phyloP scores from a whole-genome alignment of 1,140 invertebrate species.

The Monochamus saltuarius region DNA sequence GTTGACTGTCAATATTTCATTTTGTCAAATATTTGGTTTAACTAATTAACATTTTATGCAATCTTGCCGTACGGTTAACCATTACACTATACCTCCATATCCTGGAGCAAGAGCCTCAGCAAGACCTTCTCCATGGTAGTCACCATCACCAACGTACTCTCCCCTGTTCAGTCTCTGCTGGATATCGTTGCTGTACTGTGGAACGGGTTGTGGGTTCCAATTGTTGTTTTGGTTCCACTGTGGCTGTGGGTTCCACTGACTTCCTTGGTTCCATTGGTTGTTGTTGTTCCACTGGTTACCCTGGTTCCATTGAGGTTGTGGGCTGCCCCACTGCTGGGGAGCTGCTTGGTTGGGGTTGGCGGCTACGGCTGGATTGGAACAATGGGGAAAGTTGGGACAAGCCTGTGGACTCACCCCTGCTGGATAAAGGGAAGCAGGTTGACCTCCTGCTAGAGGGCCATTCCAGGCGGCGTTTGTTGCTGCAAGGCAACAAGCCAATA shows the following conservation, averaged over 20 bases:
- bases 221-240: too few species aligned
- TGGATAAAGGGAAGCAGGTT: slow-evolving; percentile 47
- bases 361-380: slow-evolving; percentile 48
- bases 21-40: too few species aligned
- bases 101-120: slow-evolving; percentile 51
- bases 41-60: too few species aligned
- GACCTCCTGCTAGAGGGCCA: slow-evolving; percentile 48
- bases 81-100: too few species aligned
- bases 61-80: too few species aligned
- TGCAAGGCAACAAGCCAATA: slow-evolving; percentile 43
- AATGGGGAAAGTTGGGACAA: slow-evolving; percentile 53
- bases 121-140: slow-evolving; percentile 55
- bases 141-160: slow-evolving; percentile 50
- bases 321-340: slow-evolving; percentile 22
- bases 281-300: slow-evolving; percentile 15
- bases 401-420: slow-evolving; percentile 51
- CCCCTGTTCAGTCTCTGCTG: slow-evolving; percentile 43
- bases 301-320: slow-evolving; percentile 25
- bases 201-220: slow-evolving; percentile 22
- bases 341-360: slow-evolving; percentile 38
- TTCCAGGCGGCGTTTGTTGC: slow-evolving; percentile 44
- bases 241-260: slow-evolving; percentile 22
- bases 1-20: too few species aligned
- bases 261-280: slow-evolving; percentile 16
- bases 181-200: slow-evolving; percentile 31